phyloP scores from a whole-genome alignment of 2,888 invertebrate genomes.

The Coelopa pilipes region DNA sequence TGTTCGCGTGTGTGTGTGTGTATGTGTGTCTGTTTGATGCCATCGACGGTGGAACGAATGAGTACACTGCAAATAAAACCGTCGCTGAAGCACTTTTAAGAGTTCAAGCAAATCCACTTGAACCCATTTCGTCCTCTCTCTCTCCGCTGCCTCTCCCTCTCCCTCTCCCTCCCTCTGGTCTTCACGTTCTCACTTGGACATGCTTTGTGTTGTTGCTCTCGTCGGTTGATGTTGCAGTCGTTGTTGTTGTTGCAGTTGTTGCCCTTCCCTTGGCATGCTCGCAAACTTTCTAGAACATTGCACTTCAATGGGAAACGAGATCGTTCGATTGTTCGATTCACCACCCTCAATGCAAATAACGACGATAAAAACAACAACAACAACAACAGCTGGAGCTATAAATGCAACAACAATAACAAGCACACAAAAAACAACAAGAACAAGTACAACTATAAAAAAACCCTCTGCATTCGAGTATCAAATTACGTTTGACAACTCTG shows the following conservation, averaged over 20 bases:
- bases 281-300: slow-evolving; percentile 11
- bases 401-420: neutral
- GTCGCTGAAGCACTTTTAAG: slow-evolving; percentile 25
- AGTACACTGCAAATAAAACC: neutral
- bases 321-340: neutral
- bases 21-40: too few relatives aligned
- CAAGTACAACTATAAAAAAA: neutral
- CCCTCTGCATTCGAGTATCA: slow-evolving; percentile 6
- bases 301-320: neutral
- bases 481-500: slow-evolving; percentile 13
- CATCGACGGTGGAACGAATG: too few relatives aligned
- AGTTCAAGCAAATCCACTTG: slow-evolving; percentile 32
- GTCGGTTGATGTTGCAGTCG: too few relatives aligned
- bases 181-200: too few relatives aligned
- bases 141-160: neutral
- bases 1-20: too few relatives aligned
- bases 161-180: neutral
- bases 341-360: slow-evolving; percentile 1
- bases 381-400: slow-evolving; percentile 1
- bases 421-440: neutral
- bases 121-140: slow-evolving; percentile 8
- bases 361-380: neutral
- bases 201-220: too few relatives aligned
- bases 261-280: neutral
- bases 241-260: neutral